phyloP scores from a whole-genome alignment of 2,888 invertebrate species.

The Acanthosoma haemorrhoidale region DNA sequence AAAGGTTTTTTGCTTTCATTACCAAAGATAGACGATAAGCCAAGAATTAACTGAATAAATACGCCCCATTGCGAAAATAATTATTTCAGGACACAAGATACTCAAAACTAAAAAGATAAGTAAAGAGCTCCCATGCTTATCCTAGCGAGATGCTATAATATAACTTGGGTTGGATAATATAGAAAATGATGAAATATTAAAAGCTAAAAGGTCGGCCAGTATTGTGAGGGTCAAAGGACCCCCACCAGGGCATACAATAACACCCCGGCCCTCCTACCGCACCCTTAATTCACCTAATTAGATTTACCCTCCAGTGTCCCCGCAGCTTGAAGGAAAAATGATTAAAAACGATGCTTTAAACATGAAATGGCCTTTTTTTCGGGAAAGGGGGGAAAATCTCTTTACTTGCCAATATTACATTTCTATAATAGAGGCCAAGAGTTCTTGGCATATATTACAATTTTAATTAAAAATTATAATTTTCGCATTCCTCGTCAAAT shows the following conservation, averaged over 20 bases:
- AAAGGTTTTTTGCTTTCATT: no score
- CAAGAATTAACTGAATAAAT: no score
- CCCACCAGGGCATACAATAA: background rate
- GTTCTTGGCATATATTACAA: background rate
- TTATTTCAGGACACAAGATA: no score
- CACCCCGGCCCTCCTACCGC: no score
- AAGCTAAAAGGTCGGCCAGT: background rate
- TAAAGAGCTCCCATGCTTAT: no score
- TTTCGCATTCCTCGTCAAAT: background rate
- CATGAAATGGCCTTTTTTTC: background rate
- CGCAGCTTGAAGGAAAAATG: background rate
- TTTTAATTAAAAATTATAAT: background rate
- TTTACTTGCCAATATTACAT: background rate
- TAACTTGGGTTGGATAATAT: no score
- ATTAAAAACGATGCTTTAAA: background rate
- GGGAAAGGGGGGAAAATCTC: no score
- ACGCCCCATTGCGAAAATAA: no score
- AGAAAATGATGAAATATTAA: no score
- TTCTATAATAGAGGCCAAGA: background rate
- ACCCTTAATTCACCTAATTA: conserved; percentile 10
- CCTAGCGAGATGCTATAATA: no score
- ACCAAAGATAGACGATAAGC: no score
- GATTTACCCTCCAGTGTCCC: background rate
- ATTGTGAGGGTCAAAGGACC: background rate
- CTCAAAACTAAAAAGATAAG: no score